These are phyloP conservation scores for Orchesella flavescens DNA, from an alignment of 2,888 invertebrate species.

Conservation along the genomic window DNA sequence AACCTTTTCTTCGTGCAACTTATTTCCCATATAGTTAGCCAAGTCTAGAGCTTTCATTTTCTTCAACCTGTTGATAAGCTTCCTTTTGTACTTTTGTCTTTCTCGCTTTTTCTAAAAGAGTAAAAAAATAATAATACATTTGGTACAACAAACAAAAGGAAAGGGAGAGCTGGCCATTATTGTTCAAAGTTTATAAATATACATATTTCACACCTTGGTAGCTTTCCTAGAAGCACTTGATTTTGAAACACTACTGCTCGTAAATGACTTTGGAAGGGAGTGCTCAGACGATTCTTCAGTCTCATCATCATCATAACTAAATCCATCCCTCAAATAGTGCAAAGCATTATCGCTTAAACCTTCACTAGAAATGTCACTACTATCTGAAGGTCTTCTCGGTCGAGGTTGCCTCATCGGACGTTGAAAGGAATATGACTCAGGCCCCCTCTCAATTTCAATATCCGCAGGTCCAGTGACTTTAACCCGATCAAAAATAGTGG, in stretches of 20 bases:
- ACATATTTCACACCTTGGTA: constrained; percentile 18
- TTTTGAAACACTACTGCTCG: constrained; percentile 23
- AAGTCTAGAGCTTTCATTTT: constrained; percentile 55
- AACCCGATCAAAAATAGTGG: constrained; percentile 43
- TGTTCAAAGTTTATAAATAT: neutral
- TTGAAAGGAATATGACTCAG: constrained; percentile 59
- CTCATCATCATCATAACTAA: constrained; percentile 4
- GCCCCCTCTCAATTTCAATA: constrained; percentile 56
- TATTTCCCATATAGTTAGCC: constrained; percentile 65
- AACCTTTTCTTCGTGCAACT: constrained; percentile 66
- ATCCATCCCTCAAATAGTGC: constrained; percentile 45
- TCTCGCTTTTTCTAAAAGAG: constrained; percentile 27
- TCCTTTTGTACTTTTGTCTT: constrained; percentile 42
- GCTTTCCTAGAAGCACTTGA: neutral
- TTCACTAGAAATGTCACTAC: constrained; percentile 65
- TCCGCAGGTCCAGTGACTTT: constrained; percentile 22
- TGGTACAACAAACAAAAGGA: neutral
- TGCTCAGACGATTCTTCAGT: constrained; percentile 10
- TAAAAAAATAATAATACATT: neutral
- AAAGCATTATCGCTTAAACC: constrained; percentile 64
- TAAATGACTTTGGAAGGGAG: constrained; percentile 33
- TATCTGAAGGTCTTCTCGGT: constrained; percentile 50
- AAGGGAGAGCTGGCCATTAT: neutral
- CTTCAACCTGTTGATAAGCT: constrained; percentile 43
- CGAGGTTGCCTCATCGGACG: constrained; percentile 22